Conservation (phyloP, 2,797 vertebrate species). For the Melanotaenia trifasciata region DNA sequence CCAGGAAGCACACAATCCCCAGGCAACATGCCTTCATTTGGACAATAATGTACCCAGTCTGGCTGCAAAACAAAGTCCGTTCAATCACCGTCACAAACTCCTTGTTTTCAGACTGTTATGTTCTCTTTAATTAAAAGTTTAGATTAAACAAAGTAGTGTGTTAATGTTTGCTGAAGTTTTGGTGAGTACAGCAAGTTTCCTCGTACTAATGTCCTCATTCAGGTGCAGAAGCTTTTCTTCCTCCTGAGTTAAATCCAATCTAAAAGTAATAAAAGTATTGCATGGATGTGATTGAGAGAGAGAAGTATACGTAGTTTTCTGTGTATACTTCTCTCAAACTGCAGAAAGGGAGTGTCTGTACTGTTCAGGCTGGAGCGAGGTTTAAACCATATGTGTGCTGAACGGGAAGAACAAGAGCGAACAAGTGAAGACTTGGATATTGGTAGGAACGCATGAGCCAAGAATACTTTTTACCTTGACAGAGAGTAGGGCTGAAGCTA, state of each 20-base stretch:
- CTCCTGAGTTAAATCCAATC: not conserved
- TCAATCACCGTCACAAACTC: too few species aligned
- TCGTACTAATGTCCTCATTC: not conserved
- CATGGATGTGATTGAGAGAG: too few species aligned
- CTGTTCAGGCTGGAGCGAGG: not conserved
- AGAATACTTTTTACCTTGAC: not conserved
- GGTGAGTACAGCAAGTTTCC: too few species aligned
- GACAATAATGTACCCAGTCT: not conserved
- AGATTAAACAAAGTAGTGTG: too few species aligned
- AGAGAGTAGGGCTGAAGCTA: conserved; percentile 10
- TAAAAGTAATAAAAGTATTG: too few species aligned
- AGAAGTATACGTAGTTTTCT: too few species aligned
- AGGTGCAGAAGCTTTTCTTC: not conserved
- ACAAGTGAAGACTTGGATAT: conserved; percentile 49
- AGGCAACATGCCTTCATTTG: not conserved
- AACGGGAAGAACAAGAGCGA: conserved; percentile 39
- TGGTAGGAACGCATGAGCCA: conserved; percentile 11
- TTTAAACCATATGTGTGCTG: not conserved
- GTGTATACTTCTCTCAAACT: not conserved
- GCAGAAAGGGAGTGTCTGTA: conserved; percentile 37
- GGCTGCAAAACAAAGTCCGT: not conserved
- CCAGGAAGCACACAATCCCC: not conserved
- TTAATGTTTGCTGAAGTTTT: not conserved
- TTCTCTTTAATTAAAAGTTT: not conserved
- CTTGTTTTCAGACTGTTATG: not conserved